phyloP scores from a whole-genome alignment of 2,113 vertebrate species.

The Thymallus thymallus region DNA sequence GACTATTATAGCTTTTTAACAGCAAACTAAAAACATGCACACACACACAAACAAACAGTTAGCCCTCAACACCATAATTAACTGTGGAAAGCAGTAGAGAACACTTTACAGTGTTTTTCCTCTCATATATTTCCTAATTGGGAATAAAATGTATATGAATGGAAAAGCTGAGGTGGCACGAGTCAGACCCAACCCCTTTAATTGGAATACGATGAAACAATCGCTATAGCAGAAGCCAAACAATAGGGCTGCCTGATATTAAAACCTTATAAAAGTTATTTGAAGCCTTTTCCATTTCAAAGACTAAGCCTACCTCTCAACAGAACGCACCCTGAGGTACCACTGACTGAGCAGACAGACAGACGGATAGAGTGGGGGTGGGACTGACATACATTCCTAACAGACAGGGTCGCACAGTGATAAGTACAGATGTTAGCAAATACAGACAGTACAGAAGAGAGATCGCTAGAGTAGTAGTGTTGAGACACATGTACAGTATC shows the following conservation, averaged over 20 bases:
- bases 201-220: slow-evolving; percentile 16
- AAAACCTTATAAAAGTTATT: slow-evolving; percentile 12
- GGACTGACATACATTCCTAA: neutral
- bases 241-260: slow-evolving; percentile 4
- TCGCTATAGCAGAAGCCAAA: slow-evolving; percentile 7
- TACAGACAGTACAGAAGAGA: too few relatives aligned
- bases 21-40: too few relatives aligned
- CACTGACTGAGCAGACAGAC: neutral
- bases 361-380: neutral
- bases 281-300: neutral
- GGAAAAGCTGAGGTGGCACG: slow-evolving; percentile 3
- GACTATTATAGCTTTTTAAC: too few relatives aligned
- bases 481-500: too few relatives aligned
- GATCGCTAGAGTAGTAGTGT: too few relatives aligned
- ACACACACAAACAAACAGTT: too few relatives aligned
- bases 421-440: too few relatives aligned
- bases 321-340: neutral
- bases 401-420: too few relatives aligned
- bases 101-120: slow-evolving; percentile 4
- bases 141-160: slow-evolving; percentile 15
- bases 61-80: slow-evolving; percentile 9
- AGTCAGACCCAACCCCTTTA: slow-evolving; percentile 1
- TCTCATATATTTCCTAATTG: slow-evolving; percentile 12
- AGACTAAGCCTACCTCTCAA: too few relatives aligned
- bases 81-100: neutral